Conservation (phyloP, 2,888 invertebrate genomes). For the Cataglyphis cursor region DNA sequence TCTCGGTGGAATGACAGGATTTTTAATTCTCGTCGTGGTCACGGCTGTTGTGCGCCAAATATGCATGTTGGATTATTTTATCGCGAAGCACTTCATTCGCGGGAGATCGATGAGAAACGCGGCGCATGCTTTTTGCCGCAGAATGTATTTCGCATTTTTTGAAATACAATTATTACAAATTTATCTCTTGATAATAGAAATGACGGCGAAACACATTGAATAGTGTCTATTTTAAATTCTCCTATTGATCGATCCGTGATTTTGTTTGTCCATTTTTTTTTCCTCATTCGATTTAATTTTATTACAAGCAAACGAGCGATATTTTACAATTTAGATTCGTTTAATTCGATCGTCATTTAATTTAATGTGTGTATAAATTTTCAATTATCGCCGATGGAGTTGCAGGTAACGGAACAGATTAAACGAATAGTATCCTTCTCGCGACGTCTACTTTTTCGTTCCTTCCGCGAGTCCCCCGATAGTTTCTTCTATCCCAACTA, state of each 20-base stretch:
- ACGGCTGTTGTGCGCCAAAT: neutral
- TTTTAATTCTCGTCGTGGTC: constrained; percentile 20
- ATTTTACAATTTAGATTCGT: neutral
- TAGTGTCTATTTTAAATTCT: neutral
- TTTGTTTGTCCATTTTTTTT: neutral
- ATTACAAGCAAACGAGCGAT: neutral
- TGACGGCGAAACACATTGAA: neutral
- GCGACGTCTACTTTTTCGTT: constrained; percentile 53
- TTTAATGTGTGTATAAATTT: neutral
- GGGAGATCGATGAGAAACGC: constrained; percentile 27
- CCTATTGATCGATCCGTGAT: neutral
- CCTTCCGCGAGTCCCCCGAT: constrained; percentile 39
- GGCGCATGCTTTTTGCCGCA: neutral
- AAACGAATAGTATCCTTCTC: constrained; percentile 27
- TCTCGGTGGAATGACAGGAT: constrained; percentile 25
- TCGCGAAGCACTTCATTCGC: constrained; percentile 21
- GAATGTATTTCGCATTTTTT: neutral
- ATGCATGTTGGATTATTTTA: constrained; percentile 42
- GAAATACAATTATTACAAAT: neutral
- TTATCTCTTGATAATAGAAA: neutral
- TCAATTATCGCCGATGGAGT: neutral
- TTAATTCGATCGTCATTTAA: neutral
- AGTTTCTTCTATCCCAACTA: constrained; percentile 48
- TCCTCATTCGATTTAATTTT: neutral
- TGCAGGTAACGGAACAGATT: constrained; percentile 17